A percentile compares a stretch with the other conserved stretches of the same genome.
These are phyloP conservation scores for Spinibarbus caldwelli DNA, from an alignment of 2,797 vertebrate genomes.

Conservation along the genomic window DNA sequence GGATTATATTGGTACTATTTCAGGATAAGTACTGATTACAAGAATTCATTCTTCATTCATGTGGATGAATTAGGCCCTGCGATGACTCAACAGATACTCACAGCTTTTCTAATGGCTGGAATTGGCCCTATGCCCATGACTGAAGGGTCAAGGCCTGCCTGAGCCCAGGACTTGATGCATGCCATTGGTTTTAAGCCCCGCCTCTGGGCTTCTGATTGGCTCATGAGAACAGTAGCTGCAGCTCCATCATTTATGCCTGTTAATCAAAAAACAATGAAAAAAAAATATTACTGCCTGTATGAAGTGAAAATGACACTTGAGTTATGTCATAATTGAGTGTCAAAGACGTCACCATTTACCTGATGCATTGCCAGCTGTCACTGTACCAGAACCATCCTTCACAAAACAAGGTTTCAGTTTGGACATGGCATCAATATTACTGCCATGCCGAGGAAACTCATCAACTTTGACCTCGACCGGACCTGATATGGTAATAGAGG, in stretches of 20 bases:
- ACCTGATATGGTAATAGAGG: slow-evolving; percentile 71
- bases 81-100: slow-evolving; percentile 73
- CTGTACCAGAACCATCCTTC: slow-evolving; percentile 87
- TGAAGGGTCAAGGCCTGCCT: slow-evolving; percentile 90
- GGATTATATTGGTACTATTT: too few relatives aligned
- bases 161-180: slow-evolving; percentile 87
- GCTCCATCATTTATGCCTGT: slow-evolving; percentile 95
- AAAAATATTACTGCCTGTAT: not conserved
- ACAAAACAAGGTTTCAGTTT: slow-evolving; percentile 92
- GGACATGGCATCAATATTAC: slow-evolving; percentile 81
- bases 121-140: slow-evolving; percentile 94
- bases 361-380: slow-evolving; percentile 94
- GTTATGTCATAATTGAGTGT: not conserved
- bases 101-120: slow-evolving; percentile 91
- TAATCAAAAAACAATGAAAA: slow-evolving; percentile 7
- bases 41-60: not conserved
- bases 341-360: slow-evolving; percentile 72
- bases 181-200: slow-evolving; percentile 88
- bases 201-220: slow-evolving; percentile 83
- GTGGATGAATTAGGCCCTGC: not conserved
- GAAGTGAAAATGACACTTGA: not conserved
- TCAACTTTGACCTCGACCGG: slow-evolving; percentile 86
- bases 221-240: slow-evolving; percentile 93
- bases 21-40: not conserved
- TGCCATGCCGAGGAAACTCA: slow-evolving; percentile 92